A percentile compares a stretch with the other conserved stretches of the same genome.
Evolutionary conservation across 2,113 vertebrate species (phyloP).

Genomic region (Hucho hucho): DNA sequence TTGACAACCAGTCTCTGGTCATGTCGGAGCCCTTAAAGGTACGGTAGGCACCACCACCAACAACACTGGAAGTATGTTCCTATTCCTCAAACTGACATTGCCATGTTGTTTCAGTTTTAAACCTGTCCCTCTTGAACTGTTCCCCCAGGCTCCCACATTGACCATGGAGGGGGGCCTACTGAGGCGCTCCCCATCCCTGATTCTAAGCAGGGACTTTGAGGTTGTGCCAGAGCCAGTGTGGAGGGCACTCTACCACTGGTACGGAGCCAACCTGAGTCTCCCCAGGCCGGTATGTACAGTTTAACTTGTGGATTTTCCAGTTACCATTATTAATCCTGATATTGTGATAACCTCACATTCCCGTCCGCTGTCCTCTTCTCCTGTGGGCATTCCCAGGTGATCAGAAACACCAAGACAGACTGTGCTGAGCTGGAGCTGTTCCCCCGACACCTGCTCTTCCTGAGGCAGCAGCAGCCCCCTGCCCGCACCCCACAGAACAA

Average conservation of each 20-base stretch:
- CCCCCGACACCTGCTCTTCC: conserved; percentile 92
- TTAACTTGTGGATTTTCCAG: not conserved
- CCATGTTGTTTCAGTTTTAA: not conserved
- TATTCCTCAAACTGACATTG: not conserved
- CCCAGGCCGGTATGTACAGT: conserved; percentile 47
- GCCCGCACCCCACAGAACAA: conserved; percentile 93
- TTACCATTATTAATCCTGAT: not conserved
- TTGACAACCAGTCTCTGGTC: conserved; percentile 85
- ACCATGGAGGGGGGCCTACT: conserved; percentile 85
- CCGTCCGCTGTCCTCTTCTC: not conserved
- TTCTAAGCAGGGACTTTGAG: conserved; percentile 80
- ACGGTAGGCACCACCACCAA: conserved; percentile 6
- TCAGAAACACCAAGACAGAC: conserved; percentile 82
- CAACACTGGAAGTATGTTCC: not conserved
- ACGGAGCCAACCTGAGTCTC: conserved; percentile 84
- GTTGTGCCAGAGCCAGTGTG: conserved; percentile 88
- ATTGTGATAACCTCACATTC: not conserved
- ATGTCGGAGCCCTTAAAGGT: conserved; percentile 85
- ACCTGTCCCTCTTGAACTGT: not conserved
- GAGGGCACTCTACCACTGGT: conserved; percentile 91
- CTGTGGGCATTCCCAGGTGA: conserved; percentile 76
- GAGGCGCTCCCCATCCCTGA: conserved; percentile 76
- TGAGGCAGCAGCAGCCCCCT: conserved; percentile 94
- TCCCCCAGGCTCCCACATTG: conserved; percentile 78
- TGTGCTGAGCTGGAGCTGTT: conserved; percentile 90